Conservation (phyloP, 2,797 vertebrate species). For the Philypnodon macrostomus region DNA sequence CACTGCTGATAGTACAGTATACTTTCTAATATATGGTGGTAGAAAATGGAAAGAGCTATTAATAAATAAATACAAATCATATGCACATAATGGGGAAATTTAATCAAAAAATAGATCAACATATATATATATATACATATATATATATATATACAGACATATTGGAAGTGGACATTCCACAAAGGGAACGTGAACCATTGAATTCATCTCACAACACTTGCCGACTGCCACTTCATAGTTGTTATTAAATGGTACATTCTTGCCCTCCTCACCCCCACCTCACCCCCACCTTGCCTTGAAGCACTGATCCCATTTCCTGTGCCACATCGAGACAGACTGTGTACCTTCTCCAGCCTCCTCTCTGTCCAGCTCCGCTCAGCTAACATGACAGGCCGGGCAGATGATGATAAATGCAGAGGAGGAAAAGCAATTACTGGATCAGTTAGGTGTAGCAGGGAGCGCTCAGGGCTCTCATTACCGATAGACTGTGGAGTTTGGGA, state of each 20-base stretch:
- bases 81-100: too few relatives aligned
- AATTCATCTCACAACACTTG: constrained; percentile 21
- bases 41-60: too few relatives aligned
- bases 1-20: too few relatives aligned
- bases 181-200: constrained; percentile 9
- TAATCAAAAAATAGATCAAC: too few relatives aligned
- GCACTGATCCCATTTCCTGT: constrained; percentile 33
- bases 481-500: constrained; percentile 64
- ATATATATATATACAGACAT: too few relatives aligned
- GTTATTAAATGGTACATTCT: constrained; percentile 36
- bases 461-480: constrained; percentile 70
- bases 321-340: constrained; percentile 35
- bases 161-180: too few relatives aligned
- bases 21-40: too few relatives aligned
- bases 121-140: too few relatives aligned
- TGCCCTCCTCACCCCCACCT: neutral
- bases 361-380: constrained; percentile 54
- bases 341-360: constrained; percentile 19
- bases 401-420: constrained; percentile 81
- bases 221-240: constrained; percentile 24
- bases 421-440: constrained; percentile 80
- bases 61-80: too few relatives aligned
- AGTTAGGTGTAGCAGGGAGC: constrained; percentile 73
- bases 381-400: constrained; percentile 72
- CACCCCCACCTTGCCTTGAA: constrained; percentile 11